Conservation (phyloP, 2,888 invertebrate species). For the Cephus rjabovi region DNA sequence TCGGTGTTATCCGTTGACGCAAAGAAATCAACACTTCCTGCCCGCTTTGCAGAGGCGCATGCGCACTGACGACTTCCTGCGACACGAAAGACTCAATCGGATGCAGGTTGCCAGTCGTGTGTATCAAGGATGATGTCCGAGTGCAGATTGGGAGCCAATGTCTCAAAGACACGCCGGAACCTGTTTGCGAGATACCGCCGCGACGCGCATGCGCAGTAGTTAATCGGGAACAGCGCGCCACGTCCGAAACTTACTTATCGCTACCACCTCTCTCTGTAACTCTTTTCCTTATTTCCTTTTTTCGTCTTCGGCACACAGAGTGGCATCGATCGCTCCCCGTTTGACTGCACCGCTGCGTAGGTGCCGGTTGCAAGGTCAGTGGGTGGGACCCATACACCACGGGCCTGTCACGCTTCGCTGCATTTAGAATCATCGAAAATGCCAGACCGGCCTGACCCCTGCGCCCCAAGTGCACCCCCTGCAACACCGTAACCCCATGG, state of each 20-base stretch:
- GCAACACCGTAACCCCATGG: slow-evolving; percentile 2
- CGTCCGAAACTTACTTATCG: background rate
- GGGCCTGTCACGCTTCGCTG: background rate
- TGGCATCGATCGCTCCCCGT: background rate
- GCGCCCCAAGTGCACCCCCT: background rate
- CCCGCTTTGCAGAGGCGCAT: background rate
- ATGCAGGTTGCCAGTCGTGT: too few species aligned
- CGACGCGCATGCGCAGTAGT: background rate
- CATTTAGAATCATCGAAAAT: background rate
- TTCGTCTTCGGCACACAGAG: background rate
- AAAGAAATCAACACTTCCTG: background rate
- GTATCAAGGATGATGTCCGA: background rate
- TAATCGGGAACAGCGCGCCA: background rate
- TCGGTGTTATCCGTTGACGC: background rate
- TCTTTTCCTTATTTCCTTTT: background rate
- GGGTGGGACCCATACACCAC: background rate
- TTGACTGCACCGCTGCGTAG: background rate
- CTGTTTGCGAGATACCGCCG: background rate
- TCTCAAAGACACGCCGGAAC: background rate
- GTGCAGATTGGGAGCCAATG: background rate
- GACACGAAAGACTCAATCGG: background rate
- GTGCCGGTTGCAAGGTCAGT: background rate
- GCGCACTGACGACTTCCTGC: background rate
- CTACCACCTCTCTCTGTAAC: background rate
- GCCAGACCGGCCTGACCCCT: slow-evolving; percentile 9